Base-by-base conservation (phyloP, 2,113 vertebrate genomes). In the Tapirus terrestris region DNA sequence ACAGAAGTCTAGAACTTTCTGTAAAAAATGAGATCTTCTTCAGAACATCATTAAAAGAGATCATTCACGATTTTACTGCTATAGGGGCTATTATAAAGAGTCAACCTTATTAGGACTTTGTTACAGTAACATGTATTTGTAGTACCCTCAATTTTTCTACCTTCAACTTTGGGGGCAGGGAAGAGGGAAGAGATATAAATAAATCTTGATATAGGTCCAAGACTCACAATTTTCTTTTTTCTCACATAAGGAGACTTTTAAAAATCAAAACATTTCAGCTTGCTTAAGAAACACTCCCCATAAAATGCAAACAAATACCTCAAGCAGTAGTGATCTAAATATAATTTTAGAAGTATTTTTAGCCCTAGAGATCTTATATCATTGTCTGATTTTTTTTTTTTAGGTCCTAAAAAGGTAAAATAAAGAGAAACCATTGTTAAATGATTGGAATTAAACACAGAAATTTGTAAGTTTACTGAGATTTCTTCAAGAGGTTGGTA, bases 91-190 rank as follows among this genome's bases (percentile, higher is more conserved):
- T 67, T 97, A 79, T 33, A 95, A 95, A 95, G 51, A 96, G 84
- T 79, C 90, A 95, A 89, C 95, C 92, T 82, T 96, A 96, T 81
- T 96, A 94, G 53, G 96, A 81, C 92, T 98, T 88, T 95, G 58
- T 91, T 97, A 97, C 20, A 36, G 76, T 21, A 82, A 72, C 60
- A 51, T 60, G 45, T 95, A 92, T 96, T 83, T 95, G 81, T 85
- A 96, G 92, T 86, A 92, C n/a, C 51, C 17, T 92, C 0, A 17
- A 60, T 72, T 63, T 36, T 48, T 48, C 51, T 23, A 25, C 82
- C 31, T 72, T 96, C 88, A 97, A 61, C 31, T 98, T 58, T 70
- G 70, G 36, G 96, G 83, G 14, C 94, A 94, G 87, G 80, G 14
- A 96, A 95, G 80, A 90, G 70, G 56, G 51, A 65, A 56, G 23